Evolutionary conservation across 2,888 invertebrate species (phyloP).

Genomic region (Tridacna crocea): DNA sequence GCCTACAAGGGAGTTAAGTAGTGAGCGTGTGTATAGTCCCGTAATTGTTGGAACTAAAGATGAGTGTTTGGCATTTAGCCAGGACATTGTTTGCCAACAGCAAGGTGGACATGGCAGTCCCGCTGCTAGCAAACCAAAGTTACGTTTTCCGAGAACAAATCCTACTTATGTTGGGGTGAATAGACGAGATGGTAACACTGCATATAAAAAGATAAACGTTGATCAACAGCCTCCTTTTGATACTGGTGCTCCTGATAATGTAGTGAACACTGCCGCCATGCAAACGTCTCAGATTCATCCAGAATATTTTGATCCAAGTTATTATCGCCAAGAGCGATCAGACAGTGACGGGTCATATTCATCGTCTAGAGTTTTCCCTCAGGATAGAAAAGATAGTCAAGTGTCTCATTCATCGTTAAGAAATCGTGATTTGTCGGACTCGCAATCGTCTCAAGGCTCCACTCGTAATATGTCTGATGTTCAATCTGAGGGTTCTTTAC

Average conservation of each 20-base stretch:
- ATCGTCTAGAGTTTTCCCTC: constrained; percentile 71
- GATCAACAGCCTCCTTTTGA: constrained; percentile 66
- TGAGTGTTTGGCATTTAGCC: constrained; percentile 78
- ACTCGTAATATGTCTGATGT: constrained; percentile 83
- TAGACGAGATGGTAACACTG: constrained; percentile 72
- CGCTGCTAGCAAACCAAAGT: constrained; percentile 77
- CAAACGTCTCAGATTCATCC: constrained; percentile 74
- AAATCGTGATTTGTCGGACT: constrained; percentile 78
- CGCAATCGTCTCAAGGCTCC: constrained; percentile 86
- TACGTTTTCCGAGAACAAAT: constrained; percentile 83
- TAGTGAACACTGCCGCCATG: constrained; percentile 62
- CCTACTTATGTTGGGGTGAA: constrained; percentile 82
- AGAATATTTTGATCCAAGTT: constrained; percentile 68
- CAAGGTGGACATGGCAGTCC: constrained; percentile 72
- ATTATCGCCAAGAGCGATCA: constrained; percentile 78
- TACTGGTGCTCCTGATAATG: constrained; percentile 59
- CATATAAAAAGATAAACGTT: constrained; percentile 76
- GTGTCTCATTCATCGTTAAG: constrained; percentile 72
- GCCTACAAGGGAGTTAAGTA: constrained; percentile 50
- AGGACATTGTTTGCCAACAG: constrained; percentile 75
- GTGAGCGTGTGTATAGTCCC: constrained; percentile 66
- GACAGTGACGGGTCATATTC: constrained; percentile 83
- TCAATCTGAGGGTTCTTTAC: constrained; percentile 81
- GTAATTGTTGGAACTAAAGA: constrained; percentile 59
- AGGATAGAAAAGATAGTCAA: constrained; percentile 73